Conservation (phyloP, 2,888 invertebrate genomes). For the Amphipyra berbera region DNA sequence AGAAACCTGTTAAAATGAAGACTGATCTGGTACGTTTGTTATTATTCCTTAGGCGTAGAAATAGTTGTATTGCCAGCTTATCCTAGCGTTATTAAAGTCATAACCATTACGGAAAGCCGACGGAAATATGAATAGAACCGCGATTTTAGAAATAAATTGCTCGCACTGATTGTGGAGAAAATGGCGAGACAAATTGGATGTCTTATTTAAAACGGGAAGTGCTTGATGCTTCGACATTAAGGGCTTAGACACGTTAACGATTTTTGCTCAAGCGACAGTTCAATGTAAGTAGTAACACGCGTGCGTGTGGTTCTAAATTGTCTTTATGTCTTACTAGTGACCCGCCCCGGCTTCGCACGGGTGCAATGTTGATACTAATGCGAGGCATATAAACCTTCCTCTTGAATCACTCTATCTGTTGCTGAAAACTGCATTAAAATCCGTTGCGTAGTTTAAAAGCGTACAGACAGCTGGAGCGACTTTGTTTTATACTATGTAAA, state of each 20-base stretch:
- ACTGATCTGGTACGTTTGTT: constrained; percentile 20
- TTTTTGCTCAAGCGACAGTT: constrained; percentile 16
- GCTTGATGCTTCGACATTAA: constrained; percentile 37
- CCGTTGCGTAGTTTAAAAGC: no score
- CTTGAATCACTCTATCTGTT: no score
- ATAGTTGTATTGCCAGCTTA: constrained; percentile 41
- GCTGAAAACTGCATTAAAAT: no score
- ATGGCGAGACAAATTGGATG: constrained; percentile 54
- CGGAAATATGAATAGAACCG: constrained; percentile 56
- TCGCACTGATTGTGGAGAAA: constrained; percentile 47
- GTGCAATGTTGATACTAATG: no score
- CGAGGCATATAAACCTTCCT: no score
- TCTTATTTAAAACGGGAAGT: constrained; percentile 49
- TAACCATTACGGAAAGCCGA: constrained; percentile 36
- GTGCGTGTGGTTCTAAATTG: constrained; percentile 8
- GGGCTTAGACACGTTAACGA: constrained; percentile 15
- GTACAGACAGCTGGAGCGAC: no score
- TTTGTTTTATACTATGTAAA: no score
- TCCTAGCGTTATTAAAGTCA: constrained; percentile 42
- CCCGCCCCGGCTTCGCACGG: no score
- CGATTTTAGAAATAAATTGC: constrained; percentile 55
- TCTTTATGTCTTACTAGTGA: background rate
- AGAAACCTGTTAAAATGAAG: constrained; percentile 39
- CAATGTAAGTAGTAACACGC: constrained; percentile 7
- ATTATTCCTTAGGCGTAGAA: constrained; percentile 7